Conservation (phyloP, 2,113 vertebrate species). For the Aphelocoma coerulescens region DNA sequence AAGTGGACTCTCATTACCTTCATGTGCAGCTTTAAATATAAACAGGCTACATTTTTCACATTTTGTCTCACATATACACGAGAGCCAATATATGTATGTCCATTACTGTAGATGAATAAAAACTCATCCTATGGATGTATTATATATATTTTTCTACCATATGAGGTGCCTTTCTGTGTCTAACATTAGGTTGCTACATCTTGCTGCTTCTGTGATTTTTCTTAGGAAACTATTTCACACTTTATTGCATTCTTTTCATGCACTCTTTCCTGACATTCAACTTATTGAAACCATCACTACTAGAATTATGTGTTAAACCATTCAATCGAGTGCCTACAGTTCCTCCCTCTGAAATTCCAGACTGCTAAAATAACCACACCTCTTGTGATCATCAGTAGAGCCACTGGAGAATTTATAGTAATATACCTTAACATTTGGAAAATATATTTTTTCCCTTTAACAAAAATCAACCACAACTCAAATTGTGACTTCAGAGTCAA, state of each 20-base stretch:
- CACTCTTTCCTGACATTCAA: not conserved
- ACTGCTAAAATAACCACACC: not conserved
- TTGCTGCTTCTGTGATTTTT: not conserved
- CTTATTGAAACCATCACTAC: not conserved
- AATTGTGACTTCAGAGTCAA: not conserved
- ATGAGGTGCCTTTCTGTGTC: not conserved
- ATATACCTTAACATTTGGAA: not conserved
- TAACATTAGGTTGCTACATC: not conserved
- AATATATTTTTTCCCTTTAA: not conserved
- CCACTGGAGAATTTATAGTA: not conserved
- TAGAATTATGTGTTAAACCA: not conserved
- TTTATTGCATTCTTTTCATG: not conserved
- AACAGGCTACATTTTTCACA: not conserved
- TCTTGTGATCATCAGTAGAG: not conserved
- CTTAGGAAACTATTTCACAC: not conserved
- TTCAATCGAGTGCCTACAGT: not conserved
- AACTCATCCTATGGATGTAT: not conserved
- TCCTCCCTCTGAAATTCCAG: not conserved
- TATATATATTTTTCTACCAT: not conserved
- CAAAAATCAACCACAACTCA: not conserved
- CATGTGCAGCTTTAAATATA: not conserved
- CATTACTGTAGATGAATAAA: not conserved
- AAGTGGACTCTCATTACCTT: not conserved
- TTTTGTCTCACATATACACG: not conserved
- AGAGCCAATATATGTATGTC: not conserved